Conservation (phyloP, 2,888 invertebrate genomes). For the Eumacrocentrus americanus region DNA sequence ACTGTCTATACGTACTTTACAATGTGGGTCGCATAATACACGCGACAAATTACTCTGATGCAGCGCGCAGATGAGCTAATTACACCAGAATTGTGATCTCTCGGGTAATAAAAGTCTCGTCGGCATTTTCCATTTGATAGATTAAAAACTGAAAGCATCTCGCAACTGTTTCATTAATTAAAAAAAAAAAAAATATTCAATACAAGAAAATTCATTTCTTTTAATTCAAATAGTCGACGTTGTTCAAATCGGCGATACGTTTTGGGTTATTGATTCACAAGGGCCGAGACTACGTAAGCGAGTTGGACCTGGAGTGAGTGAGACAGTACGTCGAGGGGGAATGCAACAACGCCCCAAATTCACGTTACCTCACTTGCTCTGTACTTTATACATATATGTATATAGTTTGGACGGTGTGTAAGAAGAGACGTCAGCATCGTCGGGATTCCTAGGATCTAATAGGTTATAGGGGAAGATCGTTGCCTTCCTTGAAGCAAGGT, state of each 20-base stretch:
- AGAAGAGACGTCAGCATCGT: neutral
- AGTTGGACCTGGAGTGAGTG: neutral
- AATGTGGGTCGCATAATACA: slow-evolving; percentile 6
- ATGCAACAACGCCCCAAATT: slow-evolving; percentile 9
- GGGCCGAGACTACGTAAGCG: neutral
- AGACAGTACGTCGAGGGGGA: neutral
- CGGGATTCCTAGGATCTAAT: slow-evolving; percentile 1
- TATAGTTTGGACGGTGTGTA: neutral
- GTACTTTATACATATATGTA: too few species aligned
- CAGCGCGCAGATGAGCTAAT: neutral
- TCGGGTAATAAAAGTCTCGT: neutral
- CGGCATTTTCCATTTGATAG: neutral
- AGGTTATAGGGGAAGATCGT: neutral
- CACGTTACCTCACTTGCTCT: too few species aligned
- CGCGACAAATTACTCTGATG: slow-evolving; percentile 3
- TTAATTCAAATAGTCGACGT: neutral
- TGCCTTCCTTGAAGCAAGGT: neutral
- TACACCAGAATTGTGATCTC: neutral
- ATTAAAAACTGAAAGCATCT: neutral
- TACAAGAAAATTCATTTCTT: neutral
- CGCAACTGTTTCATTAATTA: neutral
- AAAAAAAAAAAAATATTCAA: neutral
- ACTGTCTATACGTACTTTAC: neutral
- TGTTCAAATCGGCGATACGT: neutral
- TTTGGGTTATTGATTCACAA: neutral